Conservation (phyloP, 1,140 invertebrate genomes). For the Atta texana region DNA sequence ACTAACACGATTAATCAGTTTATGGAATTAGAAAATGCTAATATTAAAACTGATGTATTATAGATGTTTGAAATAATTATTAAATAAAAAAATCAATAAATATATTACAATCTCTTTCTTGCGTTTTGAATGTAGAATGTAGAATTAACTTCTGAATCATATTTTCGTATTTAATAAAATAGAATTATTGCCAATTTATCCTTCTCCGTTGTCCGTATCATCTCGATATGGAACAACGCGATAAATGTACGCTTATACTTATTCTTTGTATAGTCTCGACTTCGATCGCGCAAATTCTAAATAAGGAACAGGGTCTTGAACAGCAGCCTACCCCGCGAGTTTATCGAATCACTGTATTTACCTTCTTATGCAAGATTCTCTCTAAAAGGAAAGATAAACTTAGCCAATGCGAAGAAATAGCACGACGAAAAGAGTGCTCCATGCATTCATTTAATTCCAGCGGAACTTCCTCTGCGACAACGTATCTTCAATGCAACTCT, state of each 20-base stretch:
- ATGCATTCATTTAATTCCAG: constrained; percentile 16
- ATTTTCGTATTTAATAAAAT: not conserved
- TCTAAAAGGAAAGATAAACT: constrained; percentile 23
- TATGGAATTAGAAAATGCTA: not conserved
- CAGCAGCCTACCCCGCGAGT: constrained; percentile 13
- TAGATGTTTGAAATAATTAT: not conserved
- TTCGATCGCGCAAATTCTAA: constrained; percentile 60
- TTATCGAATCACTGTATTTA: constrained; percentile 30
- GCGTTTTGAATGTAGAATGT: not conserved
- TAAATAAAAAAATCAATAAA: not conserved
- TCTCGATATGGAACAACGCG: constrained; percentile 20
- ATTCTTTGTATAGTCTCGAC: constrained; percentile 36
- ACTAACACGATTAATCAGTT: not conserved
- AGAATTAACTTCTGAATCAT: not conserved
- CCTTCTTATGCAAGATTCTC: not conserved
- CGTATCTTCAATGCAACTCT: not conserved
- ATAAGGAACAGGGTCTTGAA: constrained; percentile 50
- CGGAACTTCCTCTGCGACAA: not conserved
- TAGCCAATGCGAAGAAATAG: not conserved
- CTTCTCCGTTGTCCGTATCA: not conserved
- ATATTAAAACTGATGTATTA: not conserved
- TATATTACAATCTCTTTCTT: constrained; percentile 1
- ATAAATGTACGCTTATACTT: constrained; percentile 52
- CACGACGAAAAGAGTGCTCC: not conserved
- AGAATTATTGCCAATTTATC: constrained; percentile 36